Percentiles rank a stretch among this genome's conserved stretches.
These are phyloP conservation scores for Acanthosoma haemorrhoidale DNA, from an alignment of 2,888 invertebrate genomes.

Conservation along the genomic window DNA sequence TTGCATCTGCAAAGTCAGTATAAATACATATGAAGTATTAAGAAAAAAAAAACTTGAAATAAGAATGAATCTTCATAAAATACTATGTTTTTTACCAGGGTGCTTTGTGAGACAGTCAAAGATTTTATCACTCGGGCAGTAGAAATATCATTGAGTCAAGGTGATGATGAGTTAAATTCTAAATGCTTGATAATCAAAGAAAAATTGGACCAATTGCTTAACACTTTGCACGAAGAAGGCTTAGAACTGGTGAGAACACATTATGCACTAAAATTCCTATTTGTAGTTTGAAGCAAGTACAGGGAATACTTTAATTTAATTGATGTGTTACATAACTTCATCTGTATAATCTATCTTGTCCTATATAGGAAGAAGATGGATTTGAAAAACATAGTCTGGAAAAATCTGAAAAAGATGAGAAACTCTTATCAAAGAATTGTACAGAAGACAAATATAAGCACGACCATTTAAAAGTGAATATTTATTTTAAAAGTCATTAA, in stretches of 20 bases:
- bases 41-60: neutral
- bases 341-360: neutral
- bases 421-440: neutral
- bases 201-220: conserved; percentile 67
- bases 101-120: conserved; percentile 72
- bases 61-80: neutral
- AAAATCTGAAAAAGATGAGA: conserved; percentile 53
- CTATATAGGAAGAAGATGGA: conserved; percentile 39
- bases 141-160: conserved; percentile 54
- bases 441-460: conserved; percentile 33
- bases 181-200: conserved; percentile 70
- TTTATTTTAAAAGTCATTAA: neutral
- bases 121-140: conserved; percentile 62
- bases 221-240: conserved; percentile 63
- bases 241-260: conserved; percentile 37
- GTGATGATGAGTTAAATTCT: conserved; percentile 57
- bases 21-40: neutral
- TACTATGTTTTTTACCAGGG: conserved; percentile 45
- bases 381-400: conserved; percentile 49
- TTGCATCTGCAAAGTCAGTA: conserved; percentile 64
- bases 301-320: too few species aligned
- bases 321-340: neutral
- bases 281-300: too few species aligned
- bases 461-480: conserved; percentile 11
- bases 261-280: too few species aligned